Evolutionary conservation across 2,113 vertebrate genomes (phyloP), one percentile per base, ranked within the genome.

Genomic region (Heterocephalus glaber): DNA sequence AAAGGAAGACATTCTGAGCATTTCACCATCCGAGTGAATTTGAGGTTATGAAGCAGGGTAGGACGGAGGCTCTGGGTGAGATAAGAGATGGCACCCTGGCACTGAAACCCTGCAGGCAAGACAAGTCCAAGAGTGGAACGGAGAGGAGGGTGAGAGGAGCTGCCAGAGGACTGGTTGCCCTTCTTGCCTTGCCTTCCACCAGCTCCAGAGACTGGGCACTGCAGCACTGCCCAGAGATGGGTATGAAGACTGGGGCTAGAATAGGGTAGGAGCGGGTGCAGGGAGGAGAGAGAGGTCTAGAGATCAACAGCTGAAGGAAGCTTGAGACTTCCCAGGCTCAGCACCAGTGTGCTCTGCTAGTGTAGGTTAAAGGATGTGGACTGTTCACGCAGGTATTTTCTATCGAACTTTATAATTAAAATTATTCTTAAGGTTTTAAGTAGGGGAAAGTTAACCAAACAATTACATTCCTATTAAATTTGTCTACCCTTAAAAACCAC

Each of bases 401-500:
- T 81, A 49, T 33, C 83, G 68, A 52, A 54, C n/a, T 47, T 70
- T 88, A 52, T 6, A 28, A 54, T 80, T 72, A 92, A 65, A 44
- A 95, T 47, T 85, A 26, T 54, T 38, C 52, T 85, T 52, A 54
- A 2, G 22, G 5, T 87, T 84, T 91, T 90, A 81, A 76, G n/a
- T 89, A 68, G 82, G n/a, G 38, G 61, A 44, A 66, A 96, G 66
- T 86, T 91, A 95, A 76, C 28, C 7, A 88, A 87, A 72, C 19
- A 56, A 30, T 83, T 95, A 9, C 63, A 30, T 70, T 95, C 61
- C 30, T 65, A 52, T 86, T 68, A 84, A 72, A 52, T 88, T 38
- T 93, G 38, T 54, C 89, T 86, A 13, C 61, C 41, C 83, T 80
- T 89, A 79, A 86, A 96, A 95, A 92, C 9, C 66, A 93, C 41